Base-by-base conservation (phyloP, 2,888 invertebrate genomes). In the Phaonia tiefii region DNA sequence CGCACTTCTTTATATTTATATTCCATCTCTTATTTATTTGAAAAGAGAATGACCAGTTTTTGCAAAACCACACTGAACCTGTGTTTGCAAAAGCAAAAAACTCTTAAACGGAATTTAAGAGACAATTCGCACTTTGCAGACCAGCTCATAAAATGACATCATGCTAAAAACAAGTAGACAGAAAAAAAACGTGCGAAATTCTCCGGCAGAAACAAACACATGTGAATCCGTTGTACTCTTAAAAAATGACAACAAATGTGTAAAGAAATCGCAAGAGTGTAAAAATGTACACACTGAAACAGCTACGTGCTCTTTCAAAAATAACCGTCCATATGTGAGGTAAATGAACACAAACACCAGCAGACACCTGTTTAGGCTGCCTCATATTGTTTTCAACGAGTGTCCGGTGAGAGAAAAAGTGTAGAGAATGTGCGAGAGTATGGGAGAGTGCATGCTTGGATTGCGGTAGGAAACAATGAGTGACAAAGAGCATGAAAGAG, bases 71-170 rank as follows among this genome's bases (percentile, higher is more conserved):
- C 67, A n/a, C 70, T 37, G 10, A 31, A 31, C 3, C 8, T 31
- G 31, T 8, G 31, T 31, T 31, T 31, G 31, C 31, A 31, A 51
- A 11, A 51, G 11, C 25, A 51, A 51, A 8, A 51, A 26, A 25
- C 60, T 54, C 67, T 13, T 25, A 58, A 49, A 25, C 17, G 49
- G 15, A n/a, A 2, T 17, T 37, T n/a, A 13, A 0, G 49, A 54
- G 42, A 20, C n/a, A 31, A 31, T 31, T 31, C 31, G 8, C 31
- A 31, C 8, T 31, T 31, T 31, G 31, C 31, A 31, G 31, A 66
- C 39, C 51, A 60, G 20, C 71, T 71, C 79, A 49, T 56, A 72
- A 49, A 54, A 54, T 54, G 22, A 54, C 54, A 54, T 54, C 69
- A 74, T 51, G 15, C 17, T n/a, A 66, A 31, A 31, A 31, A 31